These are phyloP conservation scores for Coleophora flavipennella DNA, from an alignment of 2,888 invertebrate species.

Conservation along the genomic window DNA sequence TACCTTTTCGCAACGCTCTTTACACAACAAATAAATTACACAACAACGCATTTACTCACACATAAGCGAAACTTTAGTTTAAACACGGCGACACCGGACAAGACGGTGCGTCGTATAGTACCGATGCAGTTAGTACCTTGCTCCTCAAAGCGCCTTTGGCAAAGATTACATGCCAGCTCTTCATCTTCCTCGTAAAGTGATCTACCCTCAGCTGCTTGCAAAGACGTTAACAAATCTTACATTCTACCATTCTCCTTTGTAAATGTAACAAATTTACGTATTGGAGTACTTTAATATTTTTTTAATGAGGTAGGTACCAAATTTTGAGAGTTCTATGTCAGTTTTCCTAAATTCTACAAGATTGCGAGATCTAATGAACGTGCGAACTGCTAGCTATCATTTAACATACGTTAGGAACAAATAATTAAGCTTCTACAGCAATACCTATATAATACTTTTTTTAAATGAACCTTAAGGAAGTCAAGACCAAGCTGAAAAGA, in stretches of 20 bases:
- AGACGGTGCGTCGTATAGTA: constrained; percentile 38
- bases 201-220: constrained; percentile 77
- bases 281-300: too few species aligned
- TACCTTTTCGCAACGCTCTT: constrained; percentile 30
- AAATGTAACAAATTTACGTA: too few species aligned
- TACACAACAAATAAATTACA: constrained; percentile 42
- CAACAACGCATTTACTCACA: constrained; percentile 72
- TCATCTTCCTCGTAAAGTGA: constrained; percentile 76
- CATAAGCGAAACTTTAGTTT: constrained; percentile 61
- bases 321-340: neutral
- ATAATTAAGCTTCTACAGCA: constrained; percentile 30
- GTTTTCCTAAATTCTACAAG: too few species aligned
- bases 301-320: constrained; percentile 1
- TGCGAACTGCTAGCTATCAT: neutral
- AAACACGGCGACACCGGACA: constrained; percentile 59
- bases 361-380: neutral
- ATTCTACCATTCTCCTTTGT: constrained; percentile 32
- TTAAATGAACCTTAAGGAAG: constrained; percentile 55
- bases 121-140: constrained; percentile 76
- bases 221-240: constrained; percentile 72
- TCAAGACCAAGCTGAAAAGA: constrained; percentile 74
- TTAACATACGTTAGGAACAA: neutral
- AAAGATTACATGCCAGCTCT: constrained; percentile 81
- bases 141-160: constrained; percentile 84
- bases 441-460: constrained; percentile 32